Evolutionary conservation across 1,140 invertebrate species (phyloP).

Genomic region (Drosophila prosaltans): DNA sequence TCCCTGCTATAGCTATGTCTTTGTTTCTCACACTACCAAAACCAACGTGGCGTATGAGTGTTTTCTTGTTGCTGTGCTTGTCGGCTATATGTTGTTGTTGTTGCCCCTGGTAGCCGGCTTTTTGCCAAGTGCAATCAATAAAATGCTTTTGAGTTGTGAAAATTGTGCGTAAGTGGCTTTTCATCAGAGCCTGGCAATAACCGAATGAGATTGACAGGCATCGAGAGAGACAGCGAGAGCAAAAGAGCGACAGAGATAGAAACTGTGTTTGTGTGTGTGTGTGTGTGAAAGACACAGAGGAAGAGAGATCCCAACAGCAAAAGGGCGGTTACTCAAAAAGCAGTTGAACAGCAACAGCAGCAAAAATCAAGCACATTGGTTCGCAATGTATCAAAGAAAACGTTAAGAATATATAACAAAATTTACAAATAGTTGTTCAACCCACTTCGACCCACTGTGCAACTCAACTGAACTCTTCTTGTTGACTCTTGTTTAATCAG

Average conservation of each 20-base stretch:
- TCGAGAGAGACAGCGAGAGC: constrained; percentile 17
- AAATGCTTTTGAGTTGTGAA: constrained; percentile 75
- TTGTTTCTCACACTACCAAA: constrained; percentile 19
- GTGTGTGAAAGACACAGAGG: constrained; percentile 7
- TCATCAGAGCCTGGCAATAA: constrained; percentile 54
- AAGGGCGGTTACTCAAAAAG: constrained; percentile 53
- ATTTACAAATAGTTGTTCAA: not conserved
- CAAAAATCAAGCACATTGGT: constrained; percentile 30
- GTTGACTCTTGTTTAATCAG: constrained; percentile 49
- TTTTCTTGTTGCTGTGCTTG: constrained; percentile 35
- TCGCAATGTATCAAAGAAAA: not conserved
- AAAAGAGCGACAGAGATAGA: constrained; percentile 25
- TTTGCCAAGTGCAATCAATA: constrained; percentile 76
- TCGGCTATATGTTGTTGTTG: constrained; percentile 7
- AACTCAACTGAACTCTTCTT: constrained; percentile 21
- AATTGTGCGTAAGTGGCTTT: constrained; percentile 76
- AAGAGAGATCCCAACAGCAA: constrained; percentile 52
- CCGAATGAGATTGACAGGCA: not conserved
- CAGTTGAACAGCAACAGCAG: constrained; percentile 10
- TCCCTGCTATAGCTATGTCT: not conserved
- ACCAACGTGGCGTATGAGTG: constrained; percentile 70
- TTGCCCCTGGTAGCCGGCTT: constrained; percentile 43
- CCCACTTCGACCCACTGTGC: not conserved
- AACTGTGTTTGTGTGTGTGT: not conserved
- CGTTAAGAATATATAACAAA: not conserved